Evolutionary conservation across 2,888 invertebrate genomes (phyloP).

Genomic region (Myathropa florea): DNA sequence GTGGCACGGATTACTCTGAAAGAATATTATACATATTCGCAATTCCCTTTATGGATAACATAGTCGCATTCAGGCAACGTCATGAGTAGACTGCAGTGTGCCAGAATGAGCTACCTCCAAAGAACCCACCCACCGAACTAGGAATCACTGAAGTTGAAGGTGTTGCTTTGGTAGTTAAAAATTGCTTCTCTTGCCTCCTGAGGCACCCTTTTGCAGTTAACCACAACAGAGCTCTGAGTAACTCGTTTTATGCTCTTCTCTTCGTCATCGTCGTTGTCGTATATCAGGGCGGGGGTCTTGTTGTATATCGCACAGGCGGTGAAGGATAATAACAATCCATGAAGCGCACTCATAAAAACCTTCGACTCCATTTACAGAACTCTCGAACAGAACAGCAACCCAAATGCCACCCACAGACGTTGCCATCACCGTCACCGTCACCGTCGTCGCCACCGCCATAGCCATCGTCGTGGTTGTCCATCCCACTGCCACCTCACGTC

Average conservation of each 20-base stretch:
- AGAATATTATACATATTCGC: conserved; percentile 57
- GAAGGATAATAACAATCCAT: conserved; percentile 63
- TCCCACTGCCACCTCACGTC: neutral
- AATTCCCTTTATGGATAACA: conserved; percentile 61
- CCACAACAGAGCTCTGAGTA: conserved; percentile 58
- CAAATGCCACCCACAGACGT: conserved; percentile 17
- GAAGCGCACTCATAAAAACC: conserved; percentile 53
- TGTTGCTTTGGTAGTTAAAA: conserved; percentile 67
- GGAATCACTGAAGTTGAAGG: conserved; percentile 58
- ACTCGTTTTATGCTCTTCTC: conserved; percentile 51
- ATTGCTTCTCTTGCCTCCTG: conserved; percentile 10
- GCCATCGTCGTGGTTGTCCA: neutral
- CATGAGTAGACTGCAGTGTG: conserved; percentile 6
- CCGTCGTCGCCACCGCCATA: neutral
- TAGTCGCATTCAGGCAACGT: conserved; percentile 36
- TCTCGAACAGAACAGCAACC: neutral
- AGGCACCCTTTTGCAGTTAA: conserved; percentile 13
- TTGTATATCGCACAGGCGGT: conserved; percentile 51
- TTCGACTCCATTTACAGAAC: conserved; percentile 39
- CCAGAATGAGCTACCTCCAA: conserved; percentile 24
- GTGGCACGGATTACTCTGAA: conserved; percentile 59
- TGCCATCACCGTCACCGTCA: neutral
- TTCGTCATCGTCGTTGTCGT: neutral
- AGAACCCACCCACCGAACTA: conserved; percentile 4
- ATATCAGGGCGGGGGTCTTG: neutral